These are phyloP conservation scores for Lutraria rhynchaena DNA, from an alignment of 1,140 invertebrate species.

Conservation along the genomic window DNA sequence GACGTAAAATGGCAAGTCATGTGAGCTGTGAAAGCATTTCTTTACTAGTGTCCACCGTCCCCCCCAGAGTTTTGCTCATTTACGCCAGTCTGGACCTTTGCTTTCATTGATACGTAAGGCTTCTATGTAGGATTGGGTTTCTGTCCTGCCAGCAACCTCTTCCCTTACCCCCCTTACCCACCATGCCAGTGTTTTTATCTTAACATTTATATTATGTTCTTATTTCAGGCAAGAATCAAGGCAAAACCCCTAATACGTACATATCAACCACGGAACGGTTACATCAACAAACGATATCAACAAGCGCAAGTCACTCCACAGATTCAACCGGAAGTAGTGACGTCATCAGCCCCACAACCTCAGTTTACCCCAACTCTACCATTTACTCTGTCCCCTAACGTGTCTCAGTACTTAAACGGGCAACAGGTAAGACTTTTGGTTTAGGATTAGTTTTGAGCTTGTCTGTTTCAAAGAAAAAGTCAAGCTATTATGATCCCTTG, in stretches of 20 bases:
- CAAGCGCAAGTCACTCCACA: conserved; percentile 62
- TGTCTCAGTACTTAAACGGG: conserved; percentile 64
- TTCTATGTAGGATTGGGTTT: too few species aligned
- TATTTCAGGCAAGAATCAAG: conserved; percentile 89
- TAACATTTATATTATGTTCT: background rate
- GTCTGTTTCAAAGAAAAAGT: too few species aligned
- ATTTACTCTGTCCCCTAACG: conserved; percentile 69
- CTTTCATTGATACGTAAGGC: too few species aligned
- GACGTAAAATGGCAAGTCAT: too few species aligned
- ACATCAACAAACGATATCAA: conserved; percentile 77
- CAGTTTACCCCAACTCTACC: conserved; percentile 63
- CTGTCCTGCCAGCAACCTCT: too few species aligned
- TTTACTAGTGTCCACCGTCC: too few species aligned
- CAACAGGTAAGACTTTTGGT: conserved; percentile 64
- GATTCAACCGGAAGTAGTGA: conserved; percentile 47
- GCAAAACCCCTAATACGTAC: conserved; percentile 92
- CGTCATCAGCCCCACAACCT: conserved; percentile 62
- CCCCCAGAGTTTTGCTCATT: too few species aligned
- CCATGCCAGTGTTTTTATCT: too few species aligned
- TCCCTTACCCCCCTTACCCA: too few species aligned
- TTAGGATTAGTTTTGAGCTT: background rate
- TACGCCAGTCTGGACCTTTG: too few species aligned
- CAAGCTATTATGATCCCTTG: too few species aligned
- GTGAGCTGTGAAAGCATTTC: too few species aligned
- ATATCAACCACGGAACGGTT: conserved; percentile 83